Base-by-base conservation (phyloP, 2,797 vertebrate species). In the Melanitta fusca region DNA sequence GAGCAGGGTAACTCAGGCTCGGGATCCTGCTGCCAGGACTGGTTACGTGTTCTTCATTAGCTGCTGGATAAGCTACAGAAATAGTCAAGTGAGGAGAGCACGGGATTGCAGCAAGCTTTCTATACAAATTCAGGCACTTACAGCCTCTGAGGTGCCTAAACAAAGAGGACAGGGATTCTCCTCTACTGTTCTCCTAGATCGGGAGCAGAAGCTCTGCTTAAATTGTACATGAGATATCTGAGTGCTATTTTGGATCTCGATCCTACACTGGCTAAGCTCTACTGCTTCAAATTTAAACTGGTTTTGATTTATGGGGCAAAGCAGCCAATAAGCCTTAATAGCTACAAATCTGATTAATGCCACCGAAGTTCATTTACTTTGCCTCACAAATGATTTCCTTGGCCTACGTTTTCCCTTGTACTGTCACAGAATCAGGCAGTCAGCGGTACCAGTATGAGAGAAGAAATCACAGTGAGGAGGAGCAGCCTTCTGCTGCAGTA, bases 261-360 rank as follows among this genome's bases (percentile, higher is more conserved):
- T 81, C 69, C 80, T 60, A 8, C 0, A 1, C 41, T 68, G 57
- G 58, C 70, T 56, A 49, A 5, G 28, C 71, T 86, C 60, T 70
- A 49, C 57, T 47, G 77, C 95, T 82, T 88, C 83, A 53, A 5
- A 91, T 72, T 85, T 34, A 83, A 92, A 53, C n/a, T 11, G 73
- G 20, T 38, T 91, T 71, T 80, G 78, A 95, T 91, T 95, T 82
- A 73, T 19, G 28, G 77, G 69, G 71, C 71, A 95, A 57, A 86
- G 80, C 69, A 92, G 47, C 68, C 60, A 84, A 62, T 32, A 30
- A 85, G 19, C 66, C 58, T 60, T 21, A 80, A 80, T 8, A 78
- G 85, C 75, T 66, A 66, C 70, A 54, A 57, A 58, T 28, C 45
- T 47, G 65, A 81, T 53, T n/a, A 5, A 64, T 81, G 62, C 72